Percentiles rank a stretch among this genome's conserved stretches.
Evolutionary conservation across 2,113 vertebrate species (phyloP).

Genomic region (Leucosticte australis): DNA sequence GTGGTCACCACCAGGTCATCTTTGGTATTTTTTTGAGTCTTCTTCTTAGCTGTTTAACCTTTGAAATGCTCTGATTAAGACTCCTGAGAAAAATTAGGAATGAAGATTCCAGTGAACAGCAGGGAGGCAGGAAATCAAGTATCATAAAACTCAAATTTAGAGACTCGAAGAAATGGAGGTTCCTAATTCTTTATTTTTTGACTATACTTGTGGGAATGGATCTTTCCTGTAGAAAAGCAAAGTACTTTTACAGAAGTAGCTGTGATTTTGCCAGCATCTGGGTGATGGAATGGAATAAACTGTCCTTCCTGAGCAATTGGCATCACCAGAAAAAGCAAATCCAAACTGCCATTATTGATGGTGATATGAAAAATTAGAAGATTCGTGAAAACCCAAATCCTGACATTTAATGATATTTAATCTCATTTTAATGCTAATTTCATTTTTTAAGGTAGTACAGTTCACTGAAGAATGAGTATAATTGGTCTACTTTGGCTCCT

Average conservation of each 20-base stretch:
- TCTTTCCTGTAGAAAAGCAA: not conserved
- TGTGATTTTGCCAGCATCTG: not conserved
- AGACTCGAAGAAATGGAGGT: not conserved
- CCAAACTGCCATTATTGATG: not conserved
- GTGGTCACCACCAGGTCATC: not conserved
- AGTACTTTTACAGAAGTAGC: not conserved
- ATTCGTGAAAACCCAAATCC: accelerated
- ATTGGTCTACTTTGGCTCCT: not conserved
- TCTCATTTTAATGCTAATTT: not conserved
- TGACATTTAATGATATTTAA: not conserved
- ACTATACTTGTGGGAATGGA: not conserved
- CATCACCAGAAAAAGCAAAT: not conserved
- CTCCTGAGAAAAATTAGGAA: not conserved
- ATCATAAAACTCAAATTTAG: not conserved
- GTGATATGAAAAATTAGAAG: not conserved
- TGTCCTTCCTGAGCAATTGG: not conserved
- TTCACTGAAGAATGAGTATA: not conserved
- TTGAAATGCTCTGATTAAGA: not conserved
- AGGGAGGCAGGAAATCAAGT: not conserved
- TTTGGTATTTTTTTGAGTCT: not conserved
- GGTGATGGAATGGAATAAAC: not conserved
- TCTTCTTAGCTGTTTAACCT: not conserved
- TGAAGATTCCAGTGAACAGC: not conserved
- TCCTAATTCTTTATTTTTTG: not conserved
- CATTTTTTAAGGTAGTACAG: not conserved